Evolutionary conservation across 2,797 vertebrate species (phyloP).

Genomic region (Platalea minor): DNA sequence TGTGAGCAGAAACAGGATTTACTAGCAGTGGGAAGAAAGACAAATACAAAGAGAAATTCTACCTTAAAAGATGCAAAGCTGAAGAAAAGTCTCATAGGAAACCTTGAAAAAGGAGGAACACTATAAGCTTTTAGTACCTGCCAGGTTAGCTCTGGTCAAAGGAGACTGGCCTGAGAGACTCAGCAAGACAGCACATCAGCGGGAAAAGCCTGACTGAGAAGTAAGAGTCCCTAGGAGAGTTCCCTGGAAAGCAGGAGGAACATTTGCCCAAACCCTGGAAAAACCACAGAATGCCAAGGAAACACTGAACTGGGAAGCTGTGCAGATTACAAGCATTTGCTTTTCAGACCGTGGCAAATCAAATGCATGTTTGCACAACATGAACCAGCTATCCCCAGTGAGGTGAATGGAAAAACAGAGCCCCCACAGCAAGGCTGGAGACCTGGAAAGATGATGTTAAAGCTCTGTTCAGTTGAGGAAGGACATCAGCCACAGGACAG

Average conservation of each 20-base stretch:
- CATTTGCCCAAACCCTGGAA: background rate
- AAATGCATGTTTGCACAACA: background rate
- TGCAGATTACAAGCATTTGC: background rate
- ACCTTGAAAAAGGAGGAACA: background rate
- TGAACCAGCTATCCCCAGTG: background rate
- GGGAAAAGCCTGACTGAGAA: background rate
- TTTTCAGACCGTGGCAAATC: background rate
- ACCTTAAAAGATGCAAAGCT: background rate
- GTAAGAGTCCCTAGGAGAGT: background rate
- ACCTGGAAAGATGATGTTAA: background rate
- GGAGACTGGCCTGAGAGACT: background rate
- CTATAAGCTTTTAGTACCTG: background rate
- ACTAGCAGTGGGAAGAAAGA: background rate
- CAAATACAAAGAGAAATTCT: background rate
- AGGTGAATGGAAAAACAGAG: background rate
- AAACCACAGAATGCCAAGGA: background rate
- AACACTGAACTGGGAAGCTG: background rate
- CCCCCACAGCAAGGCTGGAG: background rate
- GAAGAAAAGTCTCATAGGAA: background rate
- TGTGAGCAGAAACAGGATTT: background rate
- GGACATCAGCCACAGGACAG: background rate
- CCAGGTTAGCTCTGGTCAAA: background rate
- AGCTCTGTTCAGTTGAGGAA: background rate
- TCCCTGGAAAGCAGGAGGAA: background rate
- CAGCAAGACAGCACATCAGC: background rate